These are phyloP conservation scores for Petrocephalus schoutedeni DNA, from an alignment of 2,797 vertebrate species.

Conservation along the genomic window DNA sequence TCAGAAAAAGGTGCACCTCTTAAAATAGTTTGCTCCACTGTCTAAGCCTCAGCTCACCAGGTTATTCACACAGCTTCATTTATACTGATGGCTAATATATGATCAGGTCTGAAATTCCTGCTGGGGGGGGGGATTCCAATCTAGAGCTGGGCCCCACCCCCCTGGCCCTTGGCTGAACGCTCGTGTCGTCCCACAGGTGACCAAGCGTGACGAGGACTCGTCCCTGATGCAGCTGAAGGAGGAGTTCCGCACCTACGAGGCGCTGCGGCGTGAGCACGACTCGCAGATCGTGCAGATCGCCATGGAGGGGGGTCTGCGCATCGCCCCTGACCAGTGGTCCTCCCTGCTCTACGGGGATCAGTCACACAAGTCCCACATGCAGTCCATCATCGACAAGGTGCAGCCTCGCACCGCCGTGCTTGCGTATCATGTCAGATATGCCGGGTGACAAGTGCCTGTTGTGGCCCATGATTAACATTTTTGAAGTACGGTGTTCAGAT, in stretches of 20 bases:
- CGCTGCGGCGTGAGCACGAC: slow-evolving; percentile 91
- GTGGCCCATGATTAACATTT: neutral
- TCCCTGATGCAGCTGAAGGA: slow-evolving; percentile 98
- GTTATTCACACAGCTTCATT: neutral
- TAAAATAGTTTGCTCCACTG: neutral
- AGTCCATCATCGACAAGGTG: slow-evolving; percentile 99
- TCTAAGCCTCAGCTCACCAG: neutral
- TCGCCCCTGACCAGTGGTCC: slow-evolving; percentile 99
- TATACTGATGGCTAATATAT: no score
- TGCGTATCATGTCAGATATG: neutral
- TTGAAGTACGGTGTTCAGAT: neutral
- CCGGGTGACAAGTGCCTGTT: neutral
- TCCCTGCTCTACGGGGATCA: slow-evolving; percentile 95
- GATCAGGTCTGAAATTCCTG: no score
- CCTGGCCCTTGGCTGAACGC: neutral
- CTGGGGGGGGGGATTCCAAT: neutral
- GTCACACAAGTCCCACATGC: slow-evolving; percentile 98
- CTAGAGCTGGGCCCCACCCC: neutral
- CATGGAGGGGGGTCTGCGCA: slow-evolving; percentile 95
- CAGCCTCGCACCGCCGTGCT: neutral
- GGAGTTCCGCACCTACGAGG: slow-evolving; percentile 94
- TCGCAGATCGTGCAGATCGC: slow-evolving; percentile 98
- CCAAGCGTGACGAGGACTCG: slow-evolving; percentile 96
- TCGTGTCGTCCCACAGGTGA: slow-evolving; percentile 67
- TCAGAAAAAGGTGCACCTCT: neutral